A percentile compares a stretch with the other conserved stretches of the same genome.
These are phyloP conservation scores for Mustelus asterias DNA, from an alignment of 2,113 vertebrate species.

Conservation along the genomic window DNA sequence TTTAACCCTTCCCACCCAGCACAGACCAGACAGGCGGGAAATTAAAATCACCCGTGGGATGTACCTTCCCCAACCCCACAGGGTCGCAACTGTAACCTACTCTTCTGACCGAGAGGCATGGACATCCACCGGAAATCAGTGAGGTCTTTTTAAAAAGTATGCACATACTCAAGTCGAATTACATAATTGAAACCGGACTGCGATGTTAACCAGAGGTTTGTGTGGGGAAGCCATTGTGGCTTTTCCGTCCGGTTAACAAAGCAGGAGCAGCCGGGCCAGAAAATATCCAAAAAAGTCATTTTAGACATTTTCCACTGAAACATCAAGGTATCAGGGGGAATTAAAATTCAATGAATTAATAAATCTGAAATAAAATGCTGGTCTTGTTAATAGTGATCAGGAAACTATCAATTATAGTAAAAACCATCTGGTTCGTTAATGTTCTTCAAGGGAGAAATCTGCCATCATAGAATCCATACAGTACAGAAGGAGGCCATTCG, in stretches of 20 bases:
- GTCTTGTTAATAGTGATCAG: background rate
- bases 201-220: background rate
- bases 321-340: background rate
- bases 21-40: background rate
- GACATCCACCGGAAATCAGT: background rate
- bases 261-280: background rate
- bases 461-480: too few relatives aligned
- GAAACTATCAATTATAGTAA: too few relatives aligned
- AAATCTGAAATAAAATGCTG: background rate
- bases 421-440: too few relatives aligned
- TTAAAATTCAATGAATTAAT: background rate
- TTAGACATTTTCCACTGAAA: background rate
- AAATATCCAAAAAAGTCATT: background rate
- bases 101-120: background rate
- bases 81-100: background rate
- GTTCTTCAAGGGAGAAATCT: too few relatives aligned
- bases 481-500: too few relatives aligned
- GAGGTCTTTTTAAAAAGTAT: background rate
- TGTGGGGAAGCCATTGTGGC: background rate
- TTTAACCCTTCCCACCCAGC: background rate
- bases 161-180: background rate
- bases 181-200: background rate
- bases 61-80: background rate
- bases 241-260: background rate
- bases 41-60: background rate